Evolutionary conservation across 2,797 vertebrate species (phyloP).

Genomic region (Steatocranus sp.): DNA sequence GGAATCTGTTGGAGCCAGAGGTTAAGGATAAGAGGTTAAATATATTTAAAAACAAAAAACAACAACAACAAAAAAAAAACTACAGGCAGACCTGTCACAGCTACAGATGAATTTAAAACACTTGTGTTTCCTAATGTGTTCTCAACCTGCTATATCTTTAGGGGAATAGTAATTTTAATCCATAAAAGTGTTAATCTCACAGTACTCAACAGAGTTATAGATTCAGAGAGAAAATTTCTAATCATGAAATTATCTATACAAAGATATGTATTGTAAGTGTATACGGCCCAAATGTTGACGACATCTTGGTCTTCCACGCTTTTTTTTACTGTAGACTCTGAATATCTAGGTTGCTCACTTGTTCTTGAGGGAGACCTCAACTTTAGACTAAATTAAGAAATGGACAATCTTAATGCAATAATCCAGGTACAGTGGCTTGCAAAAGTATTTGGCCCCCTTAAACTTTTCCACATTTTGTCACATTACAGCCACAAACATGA

Average conservation of each 20-base stretch:
- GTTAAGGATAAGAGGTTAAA: not conserved
- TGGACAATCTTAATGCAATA: not conserved
- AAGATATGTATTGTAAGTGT: not conserved
- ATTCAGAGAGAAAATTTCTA: not conserved
- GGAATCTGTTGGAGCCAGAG: not conserved
- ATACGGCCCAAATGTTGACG: not conserved
- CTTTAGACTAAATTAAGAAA: not conserved
- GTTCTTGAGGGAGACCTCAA: not conserved
- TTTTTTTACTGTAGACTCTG: not conserved
- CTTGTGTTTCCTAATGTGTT: not conserved
- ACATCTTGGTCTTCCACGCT: not conserved
- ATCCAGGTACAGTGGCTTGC: not conserved
- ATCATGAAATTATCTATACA: not conserved
- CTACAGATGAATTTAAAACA: not conserved
- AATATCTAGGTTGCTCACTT: not conserved
- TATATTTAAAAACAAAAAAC: accelerated
- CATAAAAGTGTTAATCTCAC: not conserved
- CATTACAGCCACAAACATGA: not conserved
- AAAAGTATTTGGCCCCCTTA: not conserved
- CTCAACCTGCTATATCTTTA: not conserved
- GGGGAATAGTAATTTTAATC: not conserved
- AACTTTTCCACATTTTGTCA: not conserved
- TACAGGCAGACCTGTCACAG: not conserved
- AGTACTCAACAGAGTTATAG: not conserved
- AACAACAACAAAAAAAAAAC: accelerated